phyloP scores from a whole-genome alignment of 2,888 invertebrate genomes.

The Drosophila diplacantha region DNA sequence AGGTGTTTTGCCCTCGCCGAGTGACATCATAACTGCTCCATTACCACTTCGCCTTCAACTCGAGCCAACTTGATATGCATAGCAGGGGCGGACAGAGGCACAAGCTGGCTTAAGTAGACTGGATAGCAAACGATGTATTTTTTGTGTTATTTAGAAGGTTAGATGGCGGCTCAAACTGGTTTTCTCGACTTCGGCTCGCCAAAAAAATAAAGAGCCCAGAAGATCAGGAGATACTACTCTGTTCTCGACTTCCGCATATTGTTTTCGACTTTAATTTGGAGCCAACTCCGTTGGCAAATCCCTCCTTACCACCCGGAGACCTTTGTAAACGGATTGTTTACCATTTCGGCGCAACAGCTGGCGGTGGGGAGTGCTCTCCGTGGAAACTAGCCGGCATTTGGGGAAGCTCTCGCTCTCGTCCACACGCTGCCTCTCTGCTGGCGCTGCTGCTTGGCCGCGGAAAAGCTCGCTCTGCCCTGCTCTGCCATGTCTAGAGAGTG shows the following conservation, averaged over 20 bases:
- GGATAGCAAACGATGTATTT: slow-evolving; percentile 38
- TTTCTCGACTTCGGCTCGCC: slow-evolving; percentile 18
- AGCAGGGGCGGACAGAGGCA: slow-evolving; percentile 63
- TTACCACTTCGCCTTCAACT: slow-evolving; percentile 55
- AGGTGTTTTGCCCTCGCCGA: slow-evolving; percentile 30
- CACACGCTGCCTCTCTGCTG: neutral
- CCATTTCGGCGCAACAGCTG: slow-evolving; percentile 54
- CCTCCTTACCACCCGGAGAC: neutral
- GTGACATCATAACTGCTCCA: slow-evolving; percentile 67
- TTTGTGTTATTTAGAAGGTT: slow-evolving; percentile 59
- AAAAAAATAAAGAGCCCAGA: slow-evolving; percentile 1
- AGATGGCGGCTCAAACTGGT: slow-evolving; percentile 39
- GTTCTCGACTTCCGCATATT: slow-evolving; percentile 50
- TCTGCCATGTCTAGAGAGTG: neutral
- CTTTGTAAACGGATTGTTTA: slow-evolving; percentile 42
- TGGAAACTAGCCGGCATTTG: slow-evolving; percentile 40
- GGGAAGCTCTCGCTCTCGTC: slow-evolving; percentile 7
- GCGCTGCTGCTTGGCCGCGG: neutral
- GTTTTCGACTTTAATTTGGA: slow-evolving; percentile 47
- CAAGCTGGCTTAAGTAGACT: slow-evolving; percentile 61
- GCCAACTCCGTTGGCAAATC: slow-evolving; percentile 4
- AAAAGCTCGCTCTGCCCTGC: slow-evolving; percentile 36
- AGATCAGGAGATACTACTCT: slow-evolving; percentile 16
- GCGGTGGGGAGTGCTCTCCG: slow-evolving; percentile 16
- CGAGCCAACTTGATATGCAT: slow-evolving; percentile 67